Base-by-base conservation (phyloP, 2,888 invertebrate species). In the Embidobia sp. region DNA sequence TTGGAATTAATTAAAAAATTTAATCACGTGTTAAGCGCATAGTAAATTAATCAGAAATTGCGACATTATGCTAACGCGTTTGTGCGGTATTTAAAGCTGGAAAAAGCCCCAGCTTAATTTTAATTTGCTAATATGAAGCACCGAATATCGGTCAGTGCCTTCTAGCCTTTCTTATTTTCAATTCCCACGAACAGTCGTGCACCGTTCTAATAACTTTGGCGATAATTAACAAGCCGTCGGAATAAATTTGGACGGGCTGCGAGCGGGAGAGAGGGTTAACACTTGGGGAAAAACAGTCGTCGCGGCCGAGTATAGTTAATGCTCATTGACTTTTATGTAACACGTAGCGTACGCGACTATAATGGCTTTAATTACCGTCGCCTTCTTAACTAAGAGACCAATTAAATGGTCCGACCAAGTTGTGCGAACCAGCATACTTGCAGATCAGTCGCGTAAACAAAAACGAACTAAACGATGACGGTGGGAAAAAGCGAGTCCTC, bases 341-440 rank as follows among this genome's bases (percentile, higher is more conserved):
- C 70, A 53, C 61, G 51, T 59, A 49, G 18, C 40, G 48, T 29
- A 37, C 19, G 8, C 44, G 46, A 44, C 35, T 51, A 46, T 64
- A 82, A 87, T 85, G 79, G 80, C 81, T 84, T 86, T 85, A 86
- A 87, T 87, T 86, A 84, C 82, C 75, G 40, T 31, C 66, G 77
- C 81, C 79, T 83, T 84, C 82, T 81, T 81, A 72, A 67, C 80
- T 83, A 82, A 84, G 81, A 83, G 83, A 59, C 81, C 82, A 85
- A 85, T 84, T 85, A 83, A 82, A 78, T 80, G 78, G 67, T 69
- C 76, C 75, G 75, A 77, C 77, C 75, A 79, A 82, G 67, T 81
- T 81, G 61, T 31, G 46, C 66, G 44, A 46, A 29, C 59, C 22
- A 33, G 40, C 53, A 61, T 46, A 53, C 10, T 10, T 10, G 31